Percentiles rank a stretch among this genome's conserved stretches.
Conservation (phyloP, 53 echinoderm and acorn worm species). For the Holothuria scabra region DNA sequence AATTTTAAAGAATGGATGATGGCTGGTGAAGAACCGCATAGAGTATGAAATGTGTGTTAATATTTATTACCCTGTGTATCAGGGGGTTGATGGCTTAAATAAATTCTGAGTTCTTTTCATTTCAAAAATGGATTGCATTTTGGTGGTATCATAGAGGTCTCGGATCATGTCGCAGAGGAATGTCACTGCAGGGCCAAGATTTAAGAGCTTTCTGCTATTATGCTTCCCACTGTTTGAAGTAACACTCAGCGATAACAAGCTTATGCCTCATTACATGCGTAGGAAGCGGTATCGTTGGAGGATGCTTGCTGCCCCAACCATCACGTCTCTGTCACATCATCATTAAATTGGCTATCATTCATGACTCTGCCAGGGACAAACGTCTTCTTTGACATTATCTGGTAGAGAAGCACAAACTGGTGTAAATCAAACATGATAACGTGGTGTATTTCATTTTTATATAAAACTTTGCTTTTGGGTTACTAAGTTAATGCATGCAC, state of each 20-base stretch:
- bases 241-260: slow-evolving; percentile 21
- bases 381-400: background rate
- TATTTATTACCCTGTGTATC: slow-evolving; percentile 38
- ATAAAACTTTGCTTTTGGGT: too few relatives aligned
- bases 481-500: too few relatives aligned
- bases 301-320: background rate
- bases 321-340: background rate
- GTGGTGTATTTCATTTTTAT: background rate
- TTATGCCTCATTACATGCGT: background rate
- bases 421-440: slow-evolving; percentile 26
- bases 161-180: background rate
- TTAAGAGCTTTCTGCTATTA: slow-evolving; percentile 23
- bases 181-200: background rate
- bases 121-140: slow-evolving; percentile 43
- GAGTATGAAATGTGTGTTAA: background rate
- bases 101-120: slow-evolving; percentile 34
- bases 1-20: too few relatives aligned
- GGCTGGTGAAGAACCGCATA: too few relatives aligned
- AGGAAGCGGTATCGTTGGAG: background rate
- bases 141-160: slow-evolving; percentile 24
- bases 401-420: background rate
- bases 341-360: slow-evolving; percentile 27
- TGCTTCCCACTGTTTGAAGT: slow-evolving; percentile 19
- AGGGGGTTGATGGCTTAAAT: slow-evolving; percentile 33
- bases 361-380: background rate